Evolutionary conservation across 92 coral and sea anemone genomes (phyloP), one percentile per base, ranked within the genome.

Genomic region (Plumapathes pennacea): DNA sequence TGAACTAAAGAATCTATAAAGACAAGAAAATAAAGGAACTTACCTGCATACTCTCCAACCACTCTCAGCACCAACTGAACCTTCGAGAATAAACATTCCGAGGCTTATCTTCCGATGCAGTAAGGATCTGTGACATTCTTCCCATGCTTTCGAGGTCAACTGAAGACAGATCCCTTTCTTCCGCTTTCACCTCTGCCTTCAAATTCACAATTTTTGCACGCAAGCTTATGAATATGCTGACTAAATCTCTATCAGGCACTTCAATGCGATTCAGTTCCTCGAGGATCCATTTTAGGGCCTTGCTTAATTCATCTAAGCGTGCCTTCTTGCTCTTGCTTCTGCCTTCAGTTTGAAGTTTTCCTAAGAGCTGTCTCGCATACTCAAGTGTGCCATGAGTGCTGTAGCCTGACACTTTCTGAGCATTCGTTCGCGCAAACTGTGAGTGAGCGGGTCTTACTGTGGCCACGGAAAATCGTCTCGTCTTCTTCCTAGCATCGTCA

Each of bases 311-410:
- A 10, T 77, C 89, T 43, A 88, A 62, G 22, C 96, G 54, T 24
- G 82, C 86, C 57, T 88, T 88, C 57, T 88, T 88, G 3, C 57
- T 65, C 28, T 88, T 88, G 21, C 68, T 22, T 63, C 78, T 88
- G 12, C 96, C 96, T 67, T 83, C 96, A 3, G 53, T 54, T 43
- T 83, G 90, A 0, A 88, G 55, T 50, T 74, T 88, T 55, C 80
- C 76, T 5, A 88, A 74, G 10, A 88, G 56, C 39, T 49, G 80
- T 26, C 60, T 80, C 2, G 96, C 96, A 19, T 88, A 85, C 40
- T 88, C 96, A 5, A 88, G 65, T 12, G 96, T 90, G 13, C 90
- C 80, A 53, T 88, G 90, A 4, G 96, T 82, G 44, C 96, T 88
- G 36, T 88, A 88, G 12, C 96, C 96, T 0, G 96, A 83, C 3